phyloP scores from a whole-genome alignment of 2,888 invertebrate species.

The Coenonympha arcania region DNA sequence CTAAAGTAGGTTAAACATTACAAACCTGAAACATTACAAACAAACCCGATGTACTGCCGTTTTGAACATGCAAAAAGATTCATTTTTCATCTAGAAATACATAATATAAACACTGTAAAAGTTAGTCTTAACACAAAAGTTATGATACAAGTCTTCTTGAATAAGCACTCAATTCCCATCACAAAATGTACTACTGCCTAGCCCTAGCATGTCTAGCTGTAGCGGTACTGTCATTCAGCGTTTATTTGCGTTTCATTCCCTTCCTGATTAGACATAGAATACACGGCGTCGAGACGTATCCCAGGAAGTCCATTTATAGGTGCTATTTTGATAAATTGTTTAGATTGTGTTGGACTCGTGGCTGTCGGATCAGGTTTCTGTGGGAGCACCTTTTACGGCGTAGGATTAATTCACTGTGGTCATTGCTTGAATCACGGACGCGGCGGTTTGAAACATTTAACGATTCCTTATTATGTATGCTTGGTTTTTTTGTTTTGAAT shows the following conservation, averaged over 20 bases:
- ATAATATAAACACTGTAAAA: too few species aligned
- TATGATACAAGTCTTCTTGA: too few species aligned
- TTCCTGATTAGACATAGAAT: conserved; percentile 20
- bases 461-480: conserved; percentile 28
- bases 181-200: background rate
- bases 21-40: too few species aligned
- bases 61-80: too few species aligned
- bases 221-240: background rate
- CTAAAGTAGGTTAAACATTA: too few species aligned
- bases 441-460: conserved; percentile 33
- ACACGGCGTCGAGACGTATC: conserved; percentile 20
- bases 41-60: too few species aligned
- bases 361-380: conserved; percentile 63
- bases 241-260: conserved; percentile 8
- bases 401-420: conserved; percentile 60
- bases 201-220: background rate
- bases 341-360: conserved; percentile 58
- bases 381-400: conserved; percentile 59
- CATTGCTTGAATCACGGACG: conserved; percentile 42
- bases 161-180: background rate
- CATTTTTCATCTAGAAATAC: too few species aligned
- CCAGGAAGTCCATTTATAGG: conserved; percentile 68
- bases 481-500: conserved; percentile 32
- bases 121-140: too few species aligned
- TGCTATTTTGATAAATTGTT: conserved; percentile 65